phyloP scores from a whole-genome alignment of 2,113 vertebrate species.

The Damaliscus lunatus region DNA sequence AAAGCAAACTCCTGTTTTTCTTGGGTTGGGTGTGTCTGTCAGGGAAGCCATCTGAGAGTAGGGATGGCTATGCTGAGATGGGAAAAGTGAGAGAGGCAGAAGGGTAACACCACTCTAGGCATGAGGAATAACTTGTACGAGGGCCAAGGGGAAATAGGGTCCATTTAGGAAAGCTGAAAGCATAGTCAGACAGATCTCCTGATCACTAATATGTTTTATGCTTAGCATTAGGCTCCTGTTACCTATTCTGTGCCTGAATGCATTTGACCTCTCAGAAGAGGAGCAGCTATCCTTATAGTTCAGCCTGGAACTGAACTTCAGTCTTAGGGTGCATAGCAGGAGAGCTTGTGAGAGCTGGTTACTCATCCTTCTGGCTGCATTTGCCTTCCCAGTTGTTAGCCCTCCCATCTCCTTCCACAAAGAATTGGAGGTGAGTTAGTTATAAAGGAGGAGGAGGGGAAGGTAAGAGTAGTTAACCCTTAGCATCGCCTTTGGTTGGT shows the following conservation, averaged over 20 bases:
- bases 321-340: background rate
- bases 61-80: background rate
- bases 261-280: background rate
- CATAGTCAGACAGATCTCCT: background rate
- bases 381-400: background rate
- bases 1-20: background rate
- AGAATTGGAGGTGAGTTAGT: background rate
- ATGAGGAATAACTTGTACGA: background rate
- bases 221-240: background rate
- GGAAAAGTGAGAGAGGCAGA: background rate
- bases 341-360: background rate
- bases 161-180: background rate
- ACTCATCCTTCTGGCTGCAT: background rate
- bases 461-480: background rate
- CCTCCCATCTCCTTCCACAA: background rate
- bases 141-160: background rate
- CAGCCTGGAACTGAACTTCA: background rate
- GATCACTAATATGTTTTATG: background rate
- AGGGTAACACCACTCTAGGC: background rate
- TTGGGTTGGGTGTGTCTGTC: background rate
- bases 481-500: background rate
- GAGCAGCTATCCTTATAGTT: background rate
- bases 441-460: background rate
- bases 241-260: background rate
- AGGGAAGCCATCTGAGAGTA: background rate